Base-by-base conservation (phyloP, 2,113 vertebrate species). In the Tetraodon nigroviridis region DNA sequence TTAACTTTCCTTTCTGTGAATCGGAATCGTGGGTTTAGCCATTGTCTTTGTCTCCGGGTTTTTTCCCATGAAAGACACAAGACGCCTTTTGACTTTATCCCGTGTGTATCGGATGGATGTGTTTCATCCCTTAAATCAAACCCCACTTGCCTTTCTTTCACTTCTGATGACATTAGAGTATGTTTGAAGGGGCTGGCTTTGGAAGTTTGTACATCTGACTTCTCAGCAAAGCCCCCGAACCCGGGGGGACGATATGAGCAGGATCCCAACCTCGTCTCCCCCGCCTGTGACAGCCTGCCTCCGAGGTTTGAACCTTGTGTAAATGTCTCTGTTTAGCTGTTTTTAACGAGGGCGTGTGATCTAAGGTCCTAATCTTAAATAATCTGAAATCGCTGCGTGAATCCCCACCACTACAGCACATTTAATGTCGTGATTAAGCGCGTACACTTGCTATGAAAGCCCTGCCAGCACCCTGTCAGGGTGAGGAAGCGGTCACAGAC, bases 401-500 rank as follows among this genome's bases (percentile, higher is more conserved):
- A 88, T 86, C 82, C 80, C 81, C 70, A 58, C 67, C 73, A 71
- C 70, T 69, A 68, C 71, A 77, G 79, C 74, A 48, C 85, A 77
- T 85, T 83, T 87, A 84, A 87, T 84, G 83, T 86, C 82, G 79
- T 84, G 82, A 88, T 86, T 81, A 86, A 81, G 81, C 85, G 81
- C 63, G 69, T 74, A 77, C 79, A 78, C 81, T 85, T 74, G 76
- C 77, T 67, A 75, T 60, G 73, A 82, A 84, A 79, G 72, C 75
- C 76, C 76, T 82, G 84, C 71, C 76, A 82, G 84, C 69, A 6
- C 72, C 48, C 70, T 71, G 87, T 79, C 80, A 83, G 87, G 87
- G 87, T 89, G 84, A 86, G 83, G 71, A 79, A 83, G 73, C 87
- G 87, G 87, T 89, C 87, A 87, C 86, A 87, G 86, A 87, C 84